Percentiles rank a stretch among this genome's conserved stretches.
phyloP scores from a whole-genome alignment of 2,888 invertebrate genomes.

The Polietes domitor region DNA sequence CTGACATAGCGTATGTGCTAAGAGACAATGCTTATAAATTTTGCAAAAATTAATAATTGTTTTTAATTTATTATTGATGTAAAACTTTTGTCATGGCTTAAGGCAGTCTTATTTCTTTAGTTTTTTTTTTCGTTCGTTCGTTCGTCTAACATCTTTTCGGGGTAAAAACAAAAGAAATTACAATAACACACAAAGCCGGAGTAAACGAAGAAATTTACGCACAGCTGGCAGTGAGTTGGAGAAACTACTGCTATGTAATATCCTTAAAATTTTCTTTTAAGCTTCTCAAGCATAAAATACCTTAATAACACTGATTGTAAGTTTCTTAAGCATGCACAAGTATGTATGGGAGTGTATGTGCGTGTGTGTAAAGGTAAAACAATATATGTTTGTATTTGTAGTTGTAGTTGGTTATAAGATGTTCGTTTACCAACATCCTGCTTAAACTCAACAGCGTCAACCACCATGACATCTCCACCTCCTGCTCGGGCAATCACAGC shows the following conservation, averaged over 20 bases:
- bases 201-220: neutral
- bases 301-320: constrained; percentile 66
- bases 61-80: constrained; percentile 63
- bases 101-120: constrained; percentile 7
- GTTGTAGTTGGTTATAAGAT: constrained; percentile 5
- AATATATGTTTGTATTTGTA: constrained; percentile 6
- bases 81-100: constrained; percentile 36
- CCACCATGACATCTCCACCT: neutral
- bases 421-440: constrained; percentile 7
- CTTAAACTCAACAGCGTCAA: neutral
- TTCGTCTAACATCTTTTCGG: neutral
- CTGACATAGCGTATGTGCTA: neutral
- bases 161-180: constrained; percentile 44
- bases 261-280: constrained; percentile 66
- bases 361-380: constrained; percentile 1
- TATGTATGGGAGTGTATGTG: no score
- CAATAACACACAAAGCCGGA: constrained; percentile 19
- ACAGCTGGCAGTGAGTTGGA: neutral
- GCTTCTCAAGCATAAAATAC: constrained; percentile 67
- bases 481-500: neutral
- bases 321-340: constrained; percentile 58
- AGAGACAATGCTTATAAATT: neutral
- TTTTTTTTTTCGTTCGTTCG: constrained; percentile 17
- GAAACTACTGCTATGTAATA: constrained; percentile 55
- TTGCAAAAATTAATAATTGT: constrained; percentile 50